Evolutionary conservation across 2,888 invertebrate genomes (phyloP).

Genomic region (Eurois occulta): DNA sequence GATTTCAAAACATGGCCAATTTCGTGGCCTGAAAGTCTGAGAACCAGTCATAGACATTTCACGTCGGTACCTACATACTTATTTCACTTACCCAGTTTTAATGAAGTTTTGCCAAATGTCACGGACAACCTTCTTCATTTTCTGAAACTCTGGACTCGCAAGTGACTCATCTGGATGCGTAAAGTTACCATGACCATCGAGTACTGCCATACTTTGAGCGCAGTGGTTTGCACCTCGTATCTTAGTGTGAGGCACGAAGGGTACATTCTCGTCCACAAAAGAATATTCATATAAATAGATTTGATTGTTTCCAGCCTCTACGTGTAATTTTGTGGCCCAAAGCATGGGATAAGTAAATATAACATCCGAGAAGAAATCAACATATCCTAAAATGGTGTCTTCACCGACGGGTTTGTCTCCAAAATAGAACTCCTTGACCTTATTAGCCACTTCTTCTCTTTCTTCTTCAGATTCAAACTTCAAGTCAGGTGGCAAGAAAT

Average conservation of each 20-base stretch:
- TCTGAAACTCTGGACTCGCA: conserved; percentile 61
- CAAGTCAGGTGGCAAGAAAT: conserved; percentile 77
- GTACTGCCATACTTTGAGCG: conserved; percentile 67
- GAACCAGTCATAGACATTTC: background rate
- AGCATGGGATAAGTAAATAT: conserved; percentile 68
- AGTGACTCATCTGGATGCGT: conserved; percentile 50
- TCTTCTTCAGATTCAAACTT: conserved; percentile 69
- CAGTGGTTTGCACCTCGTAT: conserved; percentile 71
- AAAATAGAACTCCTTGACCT: conserved; percentile 74
- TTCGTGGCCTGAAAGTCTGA: background rate
- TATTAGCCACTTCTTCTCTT: conserved; percentile 68
- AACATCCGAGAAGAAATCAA: conserved; percentile 73
- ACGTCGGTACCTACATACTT: background rate
- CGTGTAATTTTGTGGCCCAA: conserved; percentile 69
- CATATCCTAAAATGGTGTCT: conserved; percentile 66
- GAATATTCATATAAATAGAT: conserved; percentile 79
- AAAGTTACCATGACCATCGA: conserved; percentile 35
- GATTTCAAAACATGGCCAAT: too few relatives aligned
- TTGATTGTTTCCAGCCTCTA: conserved; percentile 72
- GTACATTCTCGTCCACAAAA: conserved; percentile 70
- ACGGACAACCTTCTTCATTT: conserved; percentile 64
- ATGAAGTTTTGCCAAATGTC: conserved; percentile 75
- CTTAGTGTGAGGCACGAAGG: conserved; percentile 66
- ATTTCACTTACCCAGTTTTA: conserved; percentile 70
- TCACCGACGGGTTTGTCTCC: conserved; percentile 65